Conservation (phyloP, 1,140 invertebrate genomes). For the Acyrthosiphon pisum region DNA sequence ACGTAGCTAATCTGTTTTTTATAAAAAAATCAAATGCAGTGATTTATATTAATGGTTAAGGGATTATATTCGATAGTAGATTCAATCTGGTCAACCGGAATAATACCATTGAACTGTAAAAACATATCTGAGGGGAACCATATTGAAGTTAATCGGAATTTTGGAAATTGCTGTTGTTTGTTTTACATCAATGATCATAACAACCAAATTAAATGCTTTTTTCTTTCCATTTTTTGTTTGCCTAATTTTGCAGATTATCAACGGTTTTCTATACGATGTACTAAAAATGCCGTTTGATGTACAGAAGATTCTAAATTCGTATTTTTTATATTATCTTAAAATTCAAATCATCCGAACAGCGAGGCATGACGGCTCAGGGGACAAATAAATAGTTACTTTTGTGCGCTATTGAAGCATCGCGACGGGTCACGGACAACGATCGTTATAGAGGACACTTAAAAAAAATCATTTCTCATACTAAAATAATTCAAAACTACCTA, state of each 20-base stretch:
- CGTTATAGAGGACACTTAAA: not conserved
- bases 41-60: not conserved
- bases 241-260: not conserved
- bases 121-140: not conserved
- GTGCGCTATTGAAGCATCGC: constrained; percentile 23
- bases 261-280: not conserved
- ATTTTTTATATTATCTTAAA: not conserved
- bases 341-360: not conserved
- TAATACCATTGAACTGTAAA: not conserved
- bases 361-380: constrained; percentile 15
- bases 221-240: not conserved
- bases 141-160: not conserved
- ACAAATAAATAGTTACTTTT: constrained; percentile 46
- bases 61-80: not conserved
- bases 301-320: not conserved
- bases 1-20: not conserved
- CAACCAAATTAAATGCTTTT: not conserved
- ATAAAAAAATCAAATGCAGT: not conserved
- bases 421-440: constrained; percentile 31
- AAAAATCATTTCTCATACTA: constrained; percentile 28
- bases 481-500: constrained; percentile 9
- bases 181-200: not conserved
- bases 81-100: constrained; percentile 19
- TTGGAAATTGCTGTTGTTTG: not conserved
- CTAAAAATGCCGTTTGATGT: not conserved